Conservation (phyloP, 2,797 vertebrate species). For the Morus bassanus region DNA sequence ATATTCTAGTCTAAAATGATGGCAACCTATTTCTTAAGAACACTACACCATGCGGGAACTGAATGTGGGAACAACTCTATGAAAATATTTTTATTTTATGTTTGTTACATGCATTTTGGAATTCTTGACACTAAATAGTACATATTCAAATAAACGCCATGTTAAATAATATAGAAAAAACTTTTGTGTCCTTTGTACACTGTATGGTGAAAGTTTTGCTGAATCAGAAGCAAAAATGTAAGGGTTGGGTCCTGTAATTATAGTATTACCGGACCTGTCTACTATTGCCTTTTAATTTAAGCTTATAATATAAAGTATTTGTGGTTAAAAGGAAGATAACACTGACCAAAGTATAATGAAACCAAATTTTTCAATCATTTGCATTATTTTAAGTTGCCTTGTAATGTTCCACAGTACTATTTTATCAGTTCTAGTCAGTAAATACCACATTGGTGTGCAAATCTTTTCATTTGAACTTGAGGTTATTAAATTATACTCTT, state of each 20-base stretch:
- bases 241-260: constrained; percentile 35
- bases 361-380: background rate
- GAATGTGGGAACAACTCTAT: background rate
- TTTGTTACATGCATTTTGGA: background rate
- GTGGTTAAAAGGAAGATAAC: constrained; percentile 18
- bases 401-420: background rate
- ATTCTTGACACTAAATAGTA: background rate
- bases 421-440: background rate
- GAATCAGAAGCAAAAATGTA: constrained; percentile 34
- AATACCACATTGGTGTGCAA: background rate
- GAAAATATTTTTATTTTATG: background rate
- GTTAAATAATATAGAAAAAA: background rate
- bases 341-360: background rate
- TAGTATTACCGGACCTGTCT: background rate
- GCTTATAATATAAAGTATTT: background rate
- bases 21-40: background rate
- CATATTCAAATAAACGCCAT: background rate
- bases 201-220: constrained; percentile 11
- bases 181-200: background rate
- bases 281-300: constrained; percentile 13
- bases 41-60: background rate
- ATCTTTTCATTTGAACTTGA: constrained; percentile 4
- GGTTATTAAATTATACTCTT: background rate
- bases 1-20: background rate
- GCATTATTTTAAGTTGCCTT: background rate